Evolutionary conservation across 2,888 invertebrate species (phyloP), one percentile per base, ranked within the genome.

Genomic region (Nineta flava): DNA sequence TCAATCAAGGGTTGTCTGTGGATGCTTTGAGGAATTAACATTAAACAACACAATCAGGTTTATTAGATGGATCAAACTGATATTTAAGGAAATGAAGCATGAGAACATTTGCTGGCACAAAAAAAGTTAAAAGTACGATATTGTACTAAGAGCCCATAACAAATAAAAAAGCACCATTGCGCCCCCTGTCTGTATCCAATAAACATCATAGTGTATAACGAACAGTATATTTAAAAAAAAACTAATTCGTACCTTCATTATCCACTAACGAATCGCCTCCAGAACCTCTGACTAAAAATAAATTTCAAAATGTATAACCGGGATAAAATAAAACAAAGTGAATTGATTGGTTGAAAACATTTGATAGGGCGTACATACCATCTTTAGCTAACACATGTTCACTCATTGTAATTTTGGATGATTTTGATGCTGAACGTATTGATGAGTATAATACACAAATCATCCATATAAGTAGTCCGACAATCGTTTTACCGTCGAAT

Each of bases 381-480:
- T 48, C 48, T 26, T 48, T 48, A 9, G 19, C 48, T 15, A 41
- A 26, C 6, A 46, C 32, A 46, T 46, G 46, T 9, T 48, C 48
- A 12, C 84, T 79, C 78, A 90, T 85, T 31, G 90, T 90, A 54
- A 97, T 81, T 69, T 88, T 91, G 21, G 93, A 92, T 0, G 91
- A 87, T 60, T 85, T 85, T 26, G 91, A 88, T 16, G 94, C 92
- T n/a, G 94, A 91, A 43, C 95, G 82, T 53, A 99, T 77, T 57
- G 93, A 88, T 12, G 97, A 96, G 70, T 99, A 99, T 49, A 99
- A 73, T 48, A 99, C 88, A 66, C 95, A 96, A 60, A 84, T 76
- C 67, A 92, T 82, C 93, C 95, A 99, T 60, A 99, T 84, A 46
- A 85, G 67, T 56, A 99, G 75, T 44, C 94, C 93, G 59, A 99